These are phyloP conservation scores for Fratercula arctica DNA, from an alignment of 2,797 vertebrate genomes.

Conservation along the genomic window DNA sequence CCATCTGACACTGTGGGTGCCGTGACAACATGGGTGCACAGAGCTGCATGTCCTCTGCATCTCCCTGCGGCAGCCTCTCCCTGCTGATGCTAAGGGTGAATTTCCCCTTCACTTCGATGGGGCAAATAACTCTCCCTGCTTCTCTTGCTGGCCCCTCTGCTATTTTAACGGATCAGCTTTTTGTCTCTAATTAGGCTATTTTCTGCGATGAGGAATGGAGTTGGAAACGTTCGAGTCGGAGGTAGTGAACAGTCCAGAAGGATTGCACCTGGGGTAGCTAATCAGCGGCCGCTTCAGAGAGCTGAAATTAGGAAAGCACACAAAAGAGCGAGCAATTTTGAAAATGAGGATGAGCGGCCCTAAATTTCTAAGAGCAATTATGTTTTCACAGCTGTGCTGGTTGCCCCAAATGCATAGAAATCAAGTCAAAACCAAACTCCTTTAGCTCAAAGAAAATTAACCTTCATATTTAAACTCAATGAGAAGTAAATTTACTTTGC, in stretches of 20 bases:
- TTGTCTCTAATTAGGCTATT: conserved; percentile 35
- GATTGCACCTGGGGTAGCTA: conserved; percentile 54
- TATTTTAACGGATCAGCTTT: conserved; percentile 32
- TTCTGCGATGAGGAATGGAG: not conserved
- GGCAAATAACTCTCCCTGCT: not conserved
- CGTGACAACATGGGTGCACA: not conserved
- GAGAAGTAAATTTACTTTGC: conserved; percentile 17
- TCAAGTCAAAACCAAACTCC: conserved; percentile 4
- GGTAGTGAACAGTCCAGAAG: conserved; percentile 13
- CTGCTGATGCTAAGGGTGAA: not conserved
- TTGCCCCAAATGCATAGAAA: conserved; percentile 61
- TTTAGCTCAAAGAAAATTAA: conserved; percentile 34
- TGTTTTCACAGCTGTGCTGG: conserved; percentile 39
- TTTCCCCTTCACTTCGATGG: not conserved
- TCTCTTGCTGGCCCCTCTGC: not conserved
- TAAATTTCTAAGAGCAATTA: conserved; percentile 39
- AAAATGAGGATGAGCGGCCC: conserved; percentile 53
- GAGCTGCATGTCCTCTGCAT: not conserved
- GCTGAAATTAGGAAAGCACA: conserved; percentile 32
- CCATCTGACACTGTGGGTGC: too few relatives aligned
- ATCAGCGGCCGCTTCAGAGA: conserved; percentile 47
- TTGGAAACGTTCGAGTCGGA: not conserved
- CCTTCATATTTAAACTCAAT: not conserved
- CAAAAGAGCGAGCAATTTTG: conserved; percentile 30
- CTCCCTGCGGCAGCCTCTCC: not conserved